These are phyloP conservation scores for Tridacna crocea DNA, from an alignment of 2,888 invertebrate species.

Conservation along the genomic window DNA sequence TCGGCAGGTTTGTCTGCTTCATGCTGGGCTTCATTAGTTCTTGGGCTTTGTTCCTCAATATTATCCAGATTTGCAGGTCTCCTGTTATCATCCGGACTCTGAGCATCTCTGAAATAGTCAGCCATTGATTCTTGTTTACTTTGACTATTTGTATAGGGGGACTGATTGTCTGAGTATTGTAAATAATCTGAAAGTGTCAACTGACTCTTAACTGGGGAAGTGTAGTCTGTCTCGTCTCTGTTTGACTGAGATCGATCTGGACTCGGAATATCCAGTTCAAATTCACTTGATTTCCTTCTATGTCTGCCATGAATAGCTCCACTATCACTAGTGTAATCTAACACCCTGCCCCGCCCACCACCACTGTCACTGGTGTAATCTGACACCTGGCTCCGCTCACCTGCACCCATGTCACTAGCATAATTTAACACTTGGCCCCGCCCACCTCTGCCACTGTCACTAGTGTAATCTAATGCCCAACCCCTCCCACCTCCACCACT, in stretches of 20 bases:
- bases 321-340: constrained; percentile 51
- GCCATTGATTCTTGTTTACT: background rate
- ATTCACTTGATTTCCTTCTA: constrained; percentile 49
- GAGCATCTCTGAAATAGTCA: background rate
- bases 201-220: constrained; percentile 60
- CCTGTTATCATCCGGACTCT: constrained; percentile 1
- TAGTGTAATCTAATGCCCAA: constrained; percentile 37
- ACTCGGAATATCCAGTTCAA: constrained; percentile 62
- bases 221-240: constrained; percentile 49
- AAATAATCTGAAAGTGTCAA: constrained; percentile 47
- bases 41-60: background rate
- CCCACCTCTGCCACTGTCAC: constrained; percentile 43
- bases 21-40: background rate
- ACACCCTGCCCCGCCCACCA: background rate
- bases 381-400: background rate
- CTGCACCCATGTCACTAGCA: constrained; percentile 35
- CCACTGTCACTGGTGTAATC: constrained; percentile 55
- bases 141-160: constrained; percentile 22
- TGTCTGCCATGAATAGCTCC: constrained; percentile 39
- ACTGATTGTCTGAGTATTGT: constrained; percentile 42
- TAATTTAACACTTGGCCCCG: constrained; percentile 28
- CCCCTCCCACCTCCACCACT: background rate
- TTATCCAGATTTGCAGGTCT: background rate
- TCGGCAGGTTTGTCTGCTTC: background rate
- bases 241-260: constrained; percentile 46